Evolutionary conservation across 2,888 invertebrate genomes (phyloP), one percentile per base, ranked within the genome.

Genomic region (Mylabris sibirica): DNA sequence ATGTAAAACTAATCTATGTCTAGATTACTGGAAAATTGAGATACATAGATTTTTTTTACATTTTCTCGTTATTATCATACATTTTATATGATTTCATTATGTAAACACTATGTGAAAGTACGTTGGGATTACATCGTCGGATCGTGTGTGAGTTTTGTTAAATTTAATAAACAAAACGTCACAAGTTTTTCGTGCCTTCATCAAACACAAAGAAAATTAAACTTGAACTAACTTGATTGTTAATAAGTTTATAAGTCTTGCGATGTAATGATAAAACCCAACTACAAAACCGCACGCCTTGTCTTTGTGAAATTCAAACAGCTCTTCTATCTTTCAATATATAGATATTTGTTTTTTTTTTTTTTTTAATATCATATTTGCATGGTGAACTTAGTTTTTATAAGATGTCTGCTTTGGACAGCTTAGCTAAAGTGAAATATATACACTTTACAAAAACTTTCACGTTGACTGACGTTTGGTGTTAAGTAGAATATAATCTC

Each of bases 351-450:
- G 2, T n/a, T 14, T 49, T 49, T 20, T 20, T 69, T 69, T 41
- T 14, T 49, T 49, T 49, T 49, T 69, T 69, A n/a, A n/a, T 67
- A 71, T 71, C 65, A 69, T 71, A 68, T 71, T 71, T 71, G 71
- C 69, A 69, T 69, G 71, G 63, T 65, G 63, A 60, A 65, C 59
- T 65, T 38, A 61, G 66, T 67, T 66, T 71, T 67, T 69, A 66
- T 62, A 35, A 64, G 26, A 59, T 57, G 67, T 65, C 72, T 72
- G 72, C 30, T 63, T 60, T 59, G 64, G 72, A 72, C 72, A 68
- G 72, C 68, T 67, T 64, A 61, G 69, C 65, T 67, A 63, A 72
- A 72, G 71, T 72, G 67, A 69, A 72, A 72, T 69, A 69, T 72
- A 64, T 67, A 64, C 72, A 65, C 66, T 38, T 49, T 22, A 67